Conservation (phyloP, 2,113 vertebrate species). For the Solenodon paradoxus region DNA sequence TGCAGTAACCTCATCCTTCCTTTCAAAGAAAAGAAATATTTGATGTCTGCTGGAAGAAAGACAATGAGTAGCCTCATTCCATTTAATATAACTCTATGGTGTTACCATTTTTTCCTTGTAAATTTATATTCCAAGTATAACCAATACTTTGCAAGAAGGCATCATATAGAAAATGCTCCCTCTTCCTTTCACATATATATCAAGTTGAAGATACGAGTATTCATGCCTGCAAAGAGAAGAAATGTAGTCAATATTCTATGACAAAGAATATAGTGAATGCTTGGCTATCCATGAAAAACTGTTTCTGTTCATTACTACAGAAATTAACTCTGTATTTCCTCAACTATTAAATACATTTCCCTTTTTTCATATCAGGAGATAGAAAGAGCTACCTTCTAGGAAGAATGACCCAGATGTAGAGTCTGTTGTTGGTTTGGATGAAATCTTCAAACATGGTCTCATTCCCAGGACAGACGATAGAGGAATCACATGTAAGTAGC, state of each 20-base stretch:
- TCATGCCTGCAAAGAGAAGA: not conserved
- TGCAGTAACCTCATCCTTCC: too few relatives aligned
- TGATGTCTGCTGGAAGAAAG: not conserved
- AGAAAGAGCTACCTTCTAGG: not conserved
- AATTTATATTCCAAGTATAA: not conserved
- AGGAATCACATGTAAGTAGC: too few relatives aligned
- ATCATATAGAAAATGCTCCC: not conserved
- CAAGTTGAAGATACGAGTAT: accelerated
- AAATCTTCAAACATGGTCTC: not conserved
- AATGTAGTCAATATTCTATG: not conserved
- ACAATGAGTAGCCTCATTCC: not conserved
- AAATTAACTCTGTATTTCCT: not conserved
- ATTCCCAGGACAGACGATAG: not conserved
- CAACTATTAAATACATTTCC: not conserved
- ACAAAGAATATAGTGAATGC: not conserved
- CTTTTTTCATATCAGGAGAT: too few relatives aligned
- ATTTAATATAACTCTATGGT: not conserved
- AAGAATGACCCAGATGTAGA: not conserved
- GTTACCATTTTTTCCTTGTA: not conserved
- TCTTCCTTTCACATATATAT: not conserved
- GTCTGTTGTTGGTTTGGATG: not conserved
- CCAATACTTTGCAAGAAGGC: not conserved
- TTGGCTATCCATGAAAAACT: not conserved
- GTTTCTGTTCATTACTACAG: not conserved
- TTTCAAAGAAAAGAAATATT: too few relatives aligned